Base-by-base conservation (phyloP, 2,888 invertebrate genomes). In the Mesochorus sp. region DNA sequence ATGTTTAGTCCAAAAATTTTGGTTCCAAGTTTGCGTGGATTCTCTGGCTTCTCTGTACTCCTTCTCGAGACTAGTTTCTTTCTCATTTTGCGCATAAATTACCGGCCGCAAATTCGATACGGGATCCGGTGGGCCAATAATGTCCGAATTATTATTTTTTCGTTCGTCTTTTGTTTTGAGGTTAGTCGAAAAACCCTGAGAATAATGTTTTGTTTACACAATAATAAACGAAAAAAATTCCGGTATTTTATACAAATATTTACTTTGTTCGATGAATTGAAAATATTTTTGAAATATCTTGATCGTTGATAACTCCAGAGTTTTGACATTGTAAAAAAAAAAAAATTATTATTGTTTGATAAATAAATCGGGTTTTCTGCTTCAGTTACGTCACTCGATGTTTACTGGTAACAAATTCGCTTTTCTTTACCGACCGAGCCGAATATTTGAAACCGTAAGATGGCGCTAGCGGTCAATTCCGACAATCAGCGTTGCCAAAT, bases 11-110 rank as follows among this genome's bases (percentile, higher is more conserved):
- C 97, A 97, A 91, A 97, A 97, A 37, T 93, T 92, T 81, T 97
- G 95, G 90, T 97, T 97, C 97, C 97, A 97, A 71, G 93, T 92
- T 85, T 96, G 96, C 0, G 95, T 95, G 77, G 94, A 94, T 80
- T 93, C 92, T 85, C 95, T 93, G 81, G 94, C 89, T 81, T 93
- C 89, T 76, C 97, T 92, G 83, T 95, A 94, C 81, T 91, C 90
- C 82, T 92, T 93, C 85, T 96, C 95, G 66, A 95, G 85, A 0
- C 86, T 80, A 0, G 95, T 94, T 91, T 97, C 97, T 84, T 94
- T 92, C 1, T 92, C 82, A 1, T 94, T 92, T 83, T 93, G 92
- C 86, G 93, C 93, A 84, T 96, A 95, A 81, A 95, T 92, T 53
- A 96, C 92, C 1, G 94, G 95, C 68, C 97, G 92, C 72, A 97